Evolutionary conservation across 2,888 invertebrate genomes (phyloP).

Genomic region (Netelia fuscicornis): DNA sequence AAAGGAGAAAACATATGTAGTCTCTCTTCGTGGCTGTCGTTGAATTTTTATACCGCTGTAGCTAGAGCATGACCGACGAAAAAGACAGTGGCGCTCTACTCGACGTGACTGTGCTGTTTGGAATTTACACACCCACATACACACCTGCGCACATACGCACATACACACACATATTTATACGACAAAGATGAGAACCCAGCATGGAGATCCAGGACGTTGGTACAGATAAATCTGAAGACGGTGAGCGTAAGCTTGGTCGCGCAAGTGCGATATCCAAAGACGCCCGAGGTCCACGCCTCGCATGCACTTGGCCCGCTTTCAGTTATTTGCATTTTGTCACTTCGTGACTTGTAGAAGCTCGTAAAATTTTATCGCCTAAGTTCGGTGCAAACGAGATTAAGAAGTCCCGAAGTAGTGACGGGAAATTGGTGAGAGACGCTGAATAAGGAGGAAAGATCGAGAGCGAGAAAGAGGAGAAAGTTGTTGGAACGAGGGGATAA

Average conservation of each 20-base stretch:
- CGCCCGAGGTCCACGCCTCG: neutral
- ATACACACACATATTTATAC: neutral
- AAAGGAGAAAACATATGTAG: neutral
- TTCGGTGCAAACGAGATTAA: constrained; percentile 39
- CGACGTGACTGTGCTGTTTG: neutral
- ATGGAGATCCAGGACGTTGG: neutral
- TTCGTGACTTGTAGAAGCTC: constrained; percentile 18
- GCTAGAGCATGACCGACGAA: neutral
- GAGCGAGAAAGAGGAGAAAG: neutral
- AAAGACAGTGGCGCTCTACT: neutral
- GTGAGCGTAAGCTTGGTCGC: neutral
- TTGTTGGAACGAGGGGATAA: neutral
- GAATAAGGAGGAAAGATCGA: neutral
- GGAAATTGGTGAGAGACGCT: neutral
- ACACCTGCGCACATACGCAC: no score
- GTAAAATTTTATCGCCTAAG: constrained; percentile 45
- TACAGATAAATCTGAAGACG: neutral
- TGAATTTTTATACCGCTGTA: constrained; percentile 5
- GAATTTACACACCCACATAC: neutral
- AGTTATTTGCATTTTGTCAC: constrained; percentile 47
- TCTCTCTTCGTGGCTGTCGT: neutral
- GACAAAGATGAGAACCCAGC: neutral
- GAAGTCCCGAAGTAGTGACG: constrained; percentile 25
- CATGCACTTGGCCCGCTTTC: neutral
- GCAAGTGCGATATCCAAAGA: neutral